Percentiles rank a stretch among this genome's conserved stretches.
phyloP scores from a whole-genome alignment of 1,140 invertebrate genomes.

The Battus philenor region DNA sequence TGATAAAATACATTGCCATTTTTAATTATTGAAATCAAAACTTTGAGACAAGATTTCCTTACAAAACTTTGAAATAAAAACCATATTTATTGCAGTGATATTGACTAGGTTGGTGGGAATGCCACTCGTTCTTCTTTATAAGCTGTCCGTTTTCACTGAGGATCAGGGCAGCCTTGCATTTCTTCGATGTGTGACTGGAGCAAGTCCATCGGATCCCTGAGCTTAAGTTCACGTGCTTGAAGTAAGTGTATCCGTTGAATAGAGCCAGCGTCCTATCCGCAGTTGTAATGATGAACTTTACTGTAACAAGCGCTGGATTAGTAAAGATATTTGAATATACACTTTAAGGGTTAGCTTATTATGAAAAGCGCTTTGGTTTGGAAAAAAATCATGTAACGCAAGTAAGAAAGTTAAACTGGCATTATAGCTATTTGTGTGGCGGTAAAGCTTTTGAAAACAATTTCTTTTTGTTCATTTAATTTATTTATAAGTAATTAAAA shows the following conservation, averaged over 20 bases:
- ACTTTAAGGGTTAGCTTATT: too few species aligned
- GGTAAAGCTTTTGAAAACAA: too few species aligned
- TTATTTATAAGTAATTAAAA: too few species aligned
- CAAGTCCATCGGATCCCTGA: conserved; percentile 15
- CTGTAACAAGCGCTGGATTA: too few species aligned
- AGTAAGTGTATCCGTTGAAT: conserved; percentile 16
- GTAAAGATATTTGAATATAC: too few species aligned
- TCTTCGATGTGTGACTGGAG: conserved; percentile 11
- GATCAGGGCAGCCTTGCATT: conserved; percentile 20
- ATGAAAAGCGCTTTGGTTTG: too few species aligned
- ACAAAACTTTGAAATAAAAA: conserved; percentile 14
- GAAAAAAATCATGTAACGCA: too few species aligned
- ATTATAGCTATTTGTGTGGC: too few species aligned
- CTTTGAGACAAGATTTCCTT: too few species aligned
- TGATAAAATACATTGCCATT: too few species aligned
- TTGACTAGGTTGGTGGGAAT: conserved; percentile 17
- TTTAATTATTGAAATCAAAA: neutral
- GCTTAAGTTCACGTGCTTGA: conserved; percentile 5
- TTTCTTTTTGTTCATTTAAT: too few species aligned
- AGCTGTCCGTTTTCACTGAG: conserved; percentile 9
- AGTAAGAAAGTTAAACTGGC: too few species aligned
- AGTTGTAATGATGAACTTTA: conserved; percentile 13
- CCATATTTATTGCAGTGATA: conserved; percentile 12
- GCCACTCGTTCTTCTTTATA: conserved; percentile 3
- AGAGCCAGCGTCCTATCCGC: neutral